Base-by-base conservation (phyloP, 2,888 invertebrate species). In the Agrotis segetum region DNA sequence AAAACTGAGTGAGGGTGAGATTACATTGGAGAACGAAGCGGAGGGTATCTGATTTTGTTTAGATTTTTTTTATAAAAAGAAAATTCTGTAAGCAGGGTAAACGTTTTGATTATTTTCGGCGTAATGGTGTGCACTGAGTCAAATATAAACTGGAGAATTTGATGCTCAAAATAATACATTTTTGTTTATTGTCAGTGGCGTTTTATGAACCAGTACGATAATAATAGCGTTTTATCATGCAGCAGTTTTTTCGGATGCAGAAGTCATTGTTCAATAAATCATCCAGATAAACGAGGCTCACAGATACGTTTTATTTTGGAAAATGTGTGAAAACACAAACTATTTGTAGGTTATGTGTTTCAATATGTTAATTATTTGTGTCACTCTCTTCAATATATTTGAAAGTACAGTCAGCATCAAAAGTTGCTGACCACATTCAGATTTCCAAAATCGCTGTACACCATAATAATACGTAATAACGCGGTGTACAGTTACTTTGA, bases 1-100 rank as follows among this genome's bases (percentile, higher is more conserved):
- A 49, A 73, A 79, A 75, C 63, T 60, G 71, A 17, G 68, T 17
- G 14, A 65, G 74, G 79, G 64, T 63, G 74, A 17, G 76, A 59
- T 53, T 71, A 49, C 71, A 63, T 62, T 78, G 74, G 59, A 52
- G 58, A 64, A 76, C 59, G 77, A 56, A 71, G 55, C 69, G 70
- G 7, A 59, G 19, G 19, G 50, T 47, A 11, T 52, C 59, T 24
- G 44, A 58, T 47, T 59, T 70, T 70, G 63, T 70, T 67, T 64
- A 52, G 60, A n/a, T 44, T 60, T 79, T 69, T 62, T 53, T 6
- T 58, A 16, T 13, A 52, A 73, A 68, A 19, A 17, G 24, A 24
- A 56, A 62, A 46, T 71, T 66, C 24, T 74, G 14, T 56, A 59
- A n/a, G 47, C 17, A 47, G 46, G 29, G 49, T 66, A 62, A 62